Base-by-base conservation (phyloP, 2,113 vertebrate species). In the Phodopus roborovskii region DNA sequence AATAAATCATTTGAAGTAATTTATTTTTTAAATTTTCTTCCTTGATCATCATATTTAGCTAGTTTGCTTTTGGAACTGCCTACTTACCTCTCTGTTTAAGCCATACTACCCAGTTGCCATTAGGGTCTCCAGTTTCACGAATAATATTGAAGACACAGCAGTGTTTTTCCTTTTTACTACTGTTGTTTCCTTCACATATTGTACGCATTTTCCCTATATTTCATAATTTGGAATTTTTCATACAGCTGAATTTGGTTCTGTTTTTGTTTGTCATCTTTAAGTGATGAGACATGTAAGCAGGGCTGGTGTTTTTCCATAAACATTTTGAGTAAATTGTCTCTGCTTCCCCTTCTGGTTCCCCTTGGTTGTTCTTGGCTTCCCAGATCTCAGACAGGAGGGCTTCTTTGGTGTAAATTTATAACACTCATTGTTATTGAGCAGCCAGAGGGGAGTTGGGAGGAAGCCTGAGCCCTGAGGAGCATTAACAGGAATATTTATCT, bases 301-400 rank as follows among this genome's bases (percentile, higher is more conserved):
- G 71, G 56, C 88, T 95, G 33, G 84, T 96, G 88, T 96, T 98
- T 97, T 98, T 97, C 97, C 97, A 97, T 92, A 97, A 97, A 97
- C 92, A 96, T 92, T 95, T 94, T 92, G 78, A 97, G 92, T 88
- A 96, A 94, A 97, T 97, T 94, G 88, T 98, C 96, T 94, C 92
- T 94, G 88, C 92, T 98, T 97, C 96, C 96, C 92, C 73, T 97
- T 94, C 96, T 97, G 90, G 90, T 88, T 94, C 92, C 94, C 73
- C 70, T 93, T 92, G 82, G 97, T 97, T 97, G 97, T 95, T 97
- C 96, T 97, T 98, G 97, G 97, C 97, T 83, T 95, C 97, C 95
- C 82, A 82, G 77, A 90, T 91, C 96, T 94, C 91, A 19, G 73
- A 92, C 92, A 89, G 62, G 82, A 98, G 96, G 66, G 73, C 89